Conservation (phyloP, 1,140 invertebrate species). For the Portunus trituberculatus region DNA sequence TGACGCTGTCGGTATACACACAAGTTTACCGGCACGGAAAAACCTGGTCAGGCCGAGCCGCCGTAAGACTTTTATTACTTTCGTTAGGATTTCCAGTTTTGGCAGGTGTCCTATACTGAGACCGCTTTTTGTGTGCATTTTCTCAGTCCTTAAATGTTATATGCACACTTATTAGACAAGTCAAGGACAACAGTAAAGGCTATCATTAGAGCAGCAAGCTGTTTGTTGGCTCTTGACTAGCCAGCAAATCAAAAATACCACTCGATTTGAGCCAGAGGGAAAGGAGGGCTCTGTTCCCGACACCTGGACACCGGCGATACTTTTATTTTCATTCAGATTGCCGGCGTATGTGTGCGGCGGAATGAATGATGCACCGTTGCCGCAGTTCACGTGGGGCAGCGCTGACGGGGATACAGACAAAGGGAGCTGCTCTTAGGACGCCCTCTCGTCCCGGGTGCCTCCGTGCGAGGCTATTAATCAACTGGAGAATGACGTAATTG, state of each 20-base stretch:
- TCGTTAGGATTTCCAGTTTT: neutral
- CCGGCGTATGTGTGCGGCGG: neutral
- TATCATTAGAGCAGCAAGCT: neutral
- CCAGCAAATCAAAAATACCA: neutral
- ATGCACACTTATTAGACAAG: neutral
- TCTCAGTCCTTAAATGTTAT: slow-evolving; percentile 24
- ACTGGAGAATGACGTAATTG: slow-evolving; percentile 3
- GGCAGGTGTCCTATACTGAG: neutral
- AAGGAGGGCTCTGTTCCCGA: neutral
- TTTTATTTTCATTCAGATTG: neutral
- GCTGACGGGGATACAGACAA: neutral
- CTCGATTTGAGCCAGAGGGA: neutral
- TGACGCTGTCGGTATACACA: neutral
- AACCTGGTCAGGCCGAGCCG: neutral
- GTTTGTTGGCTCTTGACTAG: neutral
- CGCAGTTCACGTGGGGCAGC: neutral
- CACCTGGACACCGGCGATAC: neutral
- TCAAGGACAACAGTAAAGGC: neutral
- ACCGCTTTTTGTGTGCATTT: slow-evolving; percentile 2
- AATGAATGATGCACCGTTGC: too few species aligned
- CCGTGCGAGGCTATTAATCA: slow-evolving; percentile 20
- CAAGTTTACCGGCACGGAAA: neutral
- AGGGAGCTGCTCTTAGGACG: neutral
- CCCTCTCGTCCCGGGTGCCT: neutral
- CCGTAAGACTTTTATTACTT: neutral